Evolutionary conservation across 2,113 vertebrate species (phyloP).

Genomic region (Corythoichthys haematopterus): DNA sequence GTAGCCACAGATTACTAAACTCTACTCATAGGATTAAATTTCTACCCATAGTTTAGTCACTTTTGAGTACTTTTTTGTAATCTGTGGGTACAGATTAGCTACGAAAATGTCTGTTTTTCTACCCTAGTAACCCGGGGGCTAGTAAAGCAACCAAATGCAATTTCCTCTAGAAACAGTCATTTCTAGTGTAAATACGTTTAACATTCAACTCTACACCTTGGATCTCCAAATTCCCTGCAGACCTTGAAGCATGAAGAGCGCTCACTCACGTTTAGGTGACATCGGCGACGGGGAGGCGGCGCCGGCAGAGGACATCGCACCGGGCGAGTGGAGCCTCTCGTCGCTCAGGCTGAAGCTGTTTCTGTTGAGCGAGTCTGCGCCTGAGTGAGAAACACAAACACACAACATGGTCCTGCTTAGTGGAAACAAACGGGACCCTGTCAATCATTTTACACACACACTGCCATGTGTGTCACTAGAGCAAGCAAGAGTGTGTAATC

Average conservation of each 20-base stretch:
- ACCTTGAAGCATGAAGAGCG: background rate
- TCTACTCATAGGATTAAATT: too few relatives aligned
- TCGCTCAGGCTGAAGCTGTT: conserved; percentile 92
- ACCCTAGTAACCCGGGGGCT: too few relatives aligned
- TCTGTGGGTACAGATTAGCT: too few relatives aligned
- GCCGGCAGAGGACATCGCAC: conserved; percentile 63
- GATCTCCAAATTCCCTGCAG: background rate
- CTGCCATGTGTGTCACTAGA: conserved; percentile 38
- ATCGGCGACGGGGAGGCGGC: conserved; percentile 59
- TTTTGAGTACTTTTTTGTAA: too few relatives aligned
- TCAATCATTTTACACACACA: too few relatives aligned
- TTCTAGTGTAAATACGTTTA: too few relatives aligned
- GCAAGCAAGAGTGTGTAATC: conserved; percentile 32
- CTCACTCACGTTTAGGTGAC: conserved; percentile 79
- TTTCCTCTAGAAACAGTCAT: too few relatives aligned
- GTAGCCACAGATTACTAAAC: too few relatives aligned
- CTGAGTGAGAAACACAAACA: conserved; percentile 56
- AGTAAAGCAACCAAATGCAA: too few relatives aligned
- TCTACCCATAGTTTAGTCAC: too few relatives aligned
- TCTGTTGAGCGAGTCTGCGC: conserved; percentile 86
- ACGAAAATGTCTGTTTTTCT: too few relatives aligned
- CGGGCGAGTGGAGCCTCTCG: conserved; percentile 87
- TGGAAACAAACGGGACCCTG: too few relatives aligned
- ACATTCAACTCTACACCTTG: background rate
- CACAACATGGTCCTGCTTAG: background rate